Base-by-base conservation (phyloP, 2,888 invertebrate species). In the Gryllus longicercus region DNA sequence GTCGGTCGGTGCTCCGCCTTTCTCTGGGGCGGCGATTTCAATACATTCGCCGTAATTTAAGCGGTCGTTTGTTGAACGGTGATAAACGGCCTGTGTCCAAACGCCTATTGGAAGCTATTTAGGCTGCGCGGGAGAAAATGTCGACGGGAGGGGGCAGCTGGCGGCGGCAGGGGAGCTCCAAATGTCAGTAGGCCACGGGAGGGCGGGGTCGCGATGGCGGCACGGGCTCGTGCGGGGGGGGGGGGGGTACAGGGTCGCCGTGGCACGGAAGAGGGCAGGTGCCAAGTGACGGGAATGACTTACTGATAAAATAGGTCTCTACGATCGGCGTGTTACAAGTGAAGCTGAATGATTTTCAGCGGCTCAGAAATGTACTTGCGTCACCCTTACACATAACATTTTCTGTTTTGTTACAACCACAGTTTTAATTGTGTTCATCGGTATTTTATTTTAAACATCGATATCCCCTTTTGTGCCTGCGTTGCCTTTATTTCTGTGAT, bases 81-180 rank as follows among this genome's bases (percentile, higher is more conserved):
- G 63, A 63, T 63, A 63, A 63, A 63, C n/a, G 63, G n/a, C 16
- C 63, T 14, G 63, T 63, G 63, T 63, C n/a, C 63, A 63, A 63
- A 63, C 63, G 63, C 63, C 63, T 63, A 63, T 63, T 18, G 63
- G 63, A n/a, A 63, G 63, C 63, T 63, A 63, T 63, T 63, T 63
- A 63, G 63, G 63, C 16, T 63, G n/a, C 63, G 63, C 63, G 63
- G n/a, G 63, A 63, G 63, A 63, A 63, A 63, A 63, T 63, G 63
- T 63, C 63, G 11, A 63, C 16, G 63, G 10, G 14, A 5, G 63
- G 16, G 63, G 63, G n/a, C 63, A n/a, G n/a, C 63, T n/a, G 63
- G 14, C 4, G 14, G 63, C 63, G 14, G 16, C 63, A 18, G 63
- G n/a, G 63, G 63, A 63, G 63, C 63, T 63, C 63, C 14, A 63